Conservation (phyloP, 92 coral and sea anemone genomes). For the Scolanthus callimorphus region DNA sequence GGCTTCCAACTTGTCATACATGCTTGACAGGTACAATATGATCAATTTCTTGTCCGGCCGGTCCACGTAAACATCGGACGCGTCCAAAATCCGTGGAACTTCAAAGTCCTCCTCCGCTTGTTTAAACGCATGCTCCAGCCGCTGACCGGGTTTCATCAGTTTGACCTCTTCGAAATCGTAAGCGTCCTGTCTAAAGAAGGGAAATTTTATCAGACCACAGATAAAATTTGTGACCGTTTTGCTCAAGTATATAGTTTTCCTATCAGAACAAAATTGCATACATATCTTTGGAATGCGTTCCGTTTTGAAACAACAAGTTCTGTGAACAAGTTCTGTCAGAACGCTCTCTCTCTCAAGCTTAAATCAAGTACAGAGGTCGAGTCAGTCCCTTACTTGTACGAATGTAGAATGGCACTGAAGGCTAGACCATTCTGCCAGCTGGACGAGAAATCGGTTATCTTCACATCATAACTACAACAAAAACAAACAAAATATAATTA, state of each 20-base stretch:
- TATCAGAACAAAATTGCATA: too few species aligned
- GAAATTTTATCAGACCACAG: too few species aligned
- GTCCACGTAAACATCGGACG: conserved; percentile 81
- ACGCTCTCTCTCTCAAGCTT: too few species aligned
- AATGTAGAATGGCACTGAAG: conserved; percentile 76
- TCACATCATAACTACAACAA: conserved; percentile 14
- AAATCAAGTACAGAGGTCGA: too few species aligned
- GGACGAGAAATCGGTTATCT: conserved; percentile 67
- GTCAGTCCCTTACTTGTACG: conserved; percentile 73
- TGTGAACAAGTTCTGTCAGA: too few species aligned
- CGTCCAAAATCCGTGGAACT: conserved; percentile 78
- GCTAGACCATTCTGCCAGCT: conserved; percentile 97
- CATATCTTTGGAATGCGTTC: too few species aligned
- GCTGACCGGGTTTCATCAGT: conserved; percentile 35
- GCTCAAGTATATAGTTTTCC: too few species aligned
- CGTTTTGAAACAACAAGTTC: too few species aligned
- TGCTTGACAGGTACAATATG: conserved; percentile 91
- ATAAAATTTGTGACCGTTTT: too few species aligned
- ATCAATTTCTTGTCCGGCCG: conserved; percentile 91
- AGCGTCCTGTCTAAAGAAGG: conserved; percentile 50
- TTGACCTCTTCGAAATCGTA: conserved; percentile 58
- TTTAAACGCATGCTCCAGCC: conserved; percentile 74
- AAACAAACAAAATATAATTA: too few species aligned
- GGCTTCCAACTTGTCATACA: conserved; percentile 70
- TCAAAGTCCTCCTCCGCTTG: conserved; percentile 68